Conservation (phyloP, 2,888 invertebrate species). For the Listrodromus nycthemerus region DNA sequence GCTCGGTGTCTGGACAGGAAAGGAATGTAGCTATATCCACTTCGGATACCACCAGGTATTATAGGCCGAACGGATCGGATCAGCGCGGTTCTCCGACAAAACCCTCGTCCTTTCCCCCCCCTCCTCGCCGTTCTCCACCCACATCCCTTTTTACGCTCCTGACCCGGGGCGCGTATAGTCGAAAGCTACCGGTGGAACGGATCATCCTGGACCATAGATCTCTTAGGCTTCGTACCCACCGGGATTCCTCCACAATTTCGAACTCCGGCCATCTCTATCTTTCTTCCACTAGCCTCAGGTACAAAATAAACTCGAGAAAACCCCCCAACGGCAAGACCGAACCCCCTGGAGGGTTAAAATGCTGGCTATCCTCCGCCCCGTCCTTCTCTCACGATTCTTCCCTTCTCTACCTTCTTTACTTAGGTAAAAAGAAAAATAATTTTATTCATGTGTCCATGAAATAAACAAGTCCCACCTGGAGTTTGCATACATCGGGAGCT, state of each 20-base stretch:
- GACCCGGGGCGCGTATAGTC: conserved; percentile 13
- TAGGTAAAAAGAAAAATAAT: conserved; percentile 42
- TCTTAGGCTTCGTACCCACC: conserved; percentile 57
- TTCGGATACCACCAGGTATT: conserved; percentile 22
- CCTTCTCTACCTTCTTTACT: conserved; percentile 16
- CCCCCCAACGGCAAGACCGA: conserved; percentile 35
- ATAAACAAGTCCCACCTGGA: conserved; percentile 14
- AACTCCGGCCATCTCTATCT: conserved; percentile 46
- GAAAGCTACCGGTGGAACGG: conserved; percentile 41
- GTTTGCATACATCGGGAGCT: conserved; percentile 7
- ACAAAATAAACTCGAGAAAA: conserved; percentile 50
- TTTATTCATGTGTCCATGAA: conserved; percentile 45
- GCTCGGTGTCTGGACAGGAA: conserved; percentile 15
- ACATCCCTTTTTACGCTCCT: not conserved
- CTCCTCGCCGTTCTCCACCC: not conserved
- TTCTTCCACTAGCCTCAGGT: conserved; percentile 36
- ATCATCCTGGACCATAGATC: conserved; percentile 60
- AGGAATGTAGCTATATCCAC: conserved; percentile 19
- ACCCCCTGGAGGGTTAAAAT: conserved; percentile 12
- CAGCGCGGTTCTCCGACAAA: conserved; percentile 32
- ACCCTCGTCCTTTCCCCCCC: conserved; percentile 30
- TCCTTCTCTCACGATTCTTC: not conserved
- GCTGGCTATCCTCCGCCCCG: not conserved
- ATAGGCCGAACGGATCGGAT: conserved; percentile 32
- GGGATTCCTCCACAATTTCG: conserved; percentile 64